Evolutionary conservation across 2,888 invertebrate genomes (phyloP).

Genomic region (Drosophila limbata): DNA sequence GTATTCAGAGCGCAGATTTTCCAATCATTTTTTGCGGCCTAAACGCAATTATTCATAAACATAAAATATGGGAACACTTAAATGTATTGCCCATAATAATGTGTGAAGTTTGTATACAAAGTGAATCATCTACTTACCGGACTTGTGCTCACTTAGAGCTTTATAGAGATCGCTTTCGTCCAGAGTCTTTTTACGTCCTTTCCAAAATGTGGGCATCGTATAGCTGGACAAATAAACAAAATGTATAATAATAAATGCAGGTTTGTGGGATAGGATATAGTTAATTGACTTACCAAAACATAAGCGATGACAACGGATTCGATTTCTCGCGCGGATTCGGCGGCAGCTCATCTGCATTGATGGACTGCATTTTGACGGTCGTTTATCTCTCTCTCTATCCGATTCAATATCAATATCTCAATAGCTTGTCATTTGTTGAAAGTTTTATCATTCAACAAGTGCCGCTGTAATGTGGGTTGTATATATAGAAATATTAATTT

Average conservation of each 20-base stretch:
- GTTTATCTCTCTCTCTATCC: constrained; percentile 45
- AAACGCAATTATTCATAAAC: neutral
- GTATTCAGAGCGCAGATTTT: neutral
- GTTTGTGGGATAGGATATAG: neutral
- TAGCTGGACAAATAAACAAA: constrained; percentile 87
- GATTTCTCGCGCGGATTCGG: constrained; percentile 87
- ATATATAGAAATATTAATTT: constrained; percentile 10
- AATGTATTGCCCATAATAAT: neutral
- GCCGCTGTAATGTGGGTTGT: constrained; percentile 49
- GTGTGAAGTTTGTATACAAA: neutral
- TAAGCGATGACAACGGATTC: constrained; percentile 87
- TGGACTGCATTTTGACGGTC: constrained; percentile 82
- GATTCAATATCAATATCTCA: constrained; percentile 42
- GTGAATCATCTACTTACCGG: constrained; percentile 84
- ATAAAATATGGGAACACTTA: neutral
- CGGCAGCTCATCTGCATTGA: constrained; percentile 85
- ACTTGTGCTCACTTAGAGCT: constrained; percentile 89
- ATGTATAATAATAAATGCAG: neutral
- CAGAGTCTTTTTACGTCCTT: constrained; percentile 90
- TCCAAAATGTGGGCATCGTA: constrained; percentile 91
- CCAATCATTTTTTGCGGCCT: neutral
- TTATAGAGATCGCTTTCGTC: constrained; percentile 91
- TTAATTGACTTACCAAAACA: constrained; percentile 86
- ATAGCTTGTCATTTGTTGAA: constrained; percentile 55
- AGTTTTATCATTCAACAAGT: constrained; percentile 39